Evolutionary conservation across 2,113 vertebrate genomes (phyloP).

Genomic region (Ictalurus furcatus): DNA sequence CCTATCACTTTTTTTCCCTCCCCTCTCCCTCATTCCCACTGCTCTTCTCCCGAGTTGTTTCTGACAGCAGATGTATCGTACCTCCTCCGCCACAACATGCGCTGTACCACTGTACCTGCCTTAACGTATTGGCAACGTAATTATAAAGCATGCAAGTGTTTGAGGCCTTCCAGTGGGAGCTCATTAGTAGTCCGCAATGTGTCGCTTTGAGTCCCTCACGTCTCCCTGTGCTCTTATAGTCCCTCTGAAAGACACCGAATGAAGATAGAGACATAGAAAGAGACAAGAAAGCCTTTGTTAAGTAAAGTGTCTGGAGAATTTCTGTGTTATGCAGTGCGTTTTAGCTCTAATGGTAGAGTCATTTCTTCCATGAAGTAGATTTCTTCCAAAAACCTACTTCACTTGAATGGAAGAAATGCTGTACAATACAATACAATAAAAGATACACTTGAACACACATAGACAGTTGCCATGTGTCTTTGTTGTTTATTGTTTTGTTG

Average conservation of each 20-base stretch:
- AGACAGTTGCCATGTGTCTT: neutral
- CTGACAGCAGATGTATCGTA: slow-evolving; percentile 30
- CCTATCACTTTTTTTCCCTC: neutral
- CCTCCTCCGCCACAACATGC: slow-evolving; percentile 27
- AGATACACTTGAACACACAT: neutral
- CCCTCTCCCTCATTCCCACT: slow-evolving; percentile 24
- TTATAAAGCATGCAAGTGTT: slow-evolving; percentile 47
- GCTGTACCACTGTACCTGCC: slow-evolving; percentile 42
- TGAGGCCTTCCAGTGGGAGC: slow-evolving; percentile 55
- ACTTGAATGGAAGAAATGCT: neutral
- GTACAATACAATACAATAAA: neutral
- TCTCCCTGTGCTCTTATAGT: slow-evolving; percentile 45
- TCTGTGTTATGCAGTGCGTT: slow-evolving; percentile 18
- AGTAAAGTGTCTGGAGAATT: slow-evolving; percentile 19
- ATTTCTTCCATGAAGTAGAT: neutral
- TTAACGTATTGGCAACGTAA: slow-evolving; percentile 43
- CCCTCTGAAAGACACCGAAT: slow-evolving; percentile 33
- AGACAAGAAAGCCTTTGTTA: slow-evolving; percentile 41
- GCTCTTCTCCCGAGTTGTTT: neutral
- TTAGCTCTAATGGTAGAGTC: neutral
- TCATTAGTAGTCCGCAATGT: slow-evolving; percentile 49
- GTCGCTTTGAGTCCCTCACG: slow-evolving; percentile 44
- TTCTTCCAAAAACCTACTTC: neutral
- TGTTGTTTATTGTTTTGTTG: neutral
- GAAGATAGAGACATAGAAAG: slow-evolving; percentile 37